Evolutionary conservation across 1,140 invertebrate species (phyloP).

Genomic region (Vollenhovia emeryi): DNA sequence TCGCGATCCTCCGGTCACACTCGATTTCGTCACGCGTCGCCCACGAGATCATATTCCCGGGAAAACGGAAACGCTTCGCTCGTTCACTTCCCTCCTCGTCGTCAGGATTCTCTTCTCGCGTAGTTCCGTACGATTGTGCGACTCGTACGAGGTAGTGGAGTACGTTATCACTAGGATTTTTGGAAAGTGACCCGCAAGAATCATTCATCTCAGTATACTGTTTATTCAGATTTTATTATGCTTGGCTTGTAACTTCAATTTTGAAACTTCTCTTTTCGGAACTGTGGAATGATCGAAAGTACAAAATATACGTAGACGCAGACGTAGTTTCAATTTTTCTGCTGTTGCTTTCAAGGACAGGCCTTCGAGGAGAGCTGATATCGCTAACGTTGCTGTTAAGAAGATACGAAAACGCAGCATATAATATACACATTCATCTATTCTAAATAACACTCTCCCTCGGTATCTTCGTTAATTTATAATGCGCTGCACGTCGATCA

Average conservation of each 20-base stretch:
- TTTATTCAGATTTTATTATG: constrained; percentile 16
- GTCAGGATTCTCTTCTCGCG: not conserved
- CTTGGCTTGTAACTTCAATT: not conserved
- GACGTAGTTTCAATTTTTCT: not conserved
- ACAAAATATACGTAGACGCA: not conserved
- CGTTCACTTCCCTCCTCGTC: constrained; percentile 32
- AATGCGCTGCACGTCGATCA: not conserved
- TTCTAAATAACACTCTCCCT: constrained; percentile 36
- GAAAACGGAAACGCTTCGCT: constrained; percentile 58
- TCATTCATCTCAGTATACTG: not conserved
- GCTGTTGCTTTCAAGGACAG: not conserved
- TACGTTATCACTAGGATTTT: constrained; percentile 24
- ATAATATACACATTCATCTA: not conserved
- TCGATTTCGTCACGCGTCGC: constrained; percentile 69
- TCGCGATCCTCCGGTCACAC: constrained; percentile 37
- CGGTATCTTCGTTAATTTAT: not conserved
- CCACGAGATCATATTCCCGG: constrained; percentile 48
- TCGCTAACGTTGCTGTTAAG: constrained; percentile 16
- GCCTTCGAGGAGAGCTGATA: not conserved
- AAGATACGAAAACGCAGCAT: constrained; percentile 14
- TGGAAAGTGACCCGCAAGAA: not conserved
- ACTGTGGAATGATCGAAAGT: constrained; percentile 21
- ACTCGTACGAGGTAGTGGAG: not conserved
- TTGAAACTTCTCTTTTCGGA: not conserved
- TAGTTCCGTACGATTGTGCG: not conserved